Evolutionary conservation across 2,113 vertebrate species (phyloP).

Genomic region (Nematolebias whitei): DNA sequence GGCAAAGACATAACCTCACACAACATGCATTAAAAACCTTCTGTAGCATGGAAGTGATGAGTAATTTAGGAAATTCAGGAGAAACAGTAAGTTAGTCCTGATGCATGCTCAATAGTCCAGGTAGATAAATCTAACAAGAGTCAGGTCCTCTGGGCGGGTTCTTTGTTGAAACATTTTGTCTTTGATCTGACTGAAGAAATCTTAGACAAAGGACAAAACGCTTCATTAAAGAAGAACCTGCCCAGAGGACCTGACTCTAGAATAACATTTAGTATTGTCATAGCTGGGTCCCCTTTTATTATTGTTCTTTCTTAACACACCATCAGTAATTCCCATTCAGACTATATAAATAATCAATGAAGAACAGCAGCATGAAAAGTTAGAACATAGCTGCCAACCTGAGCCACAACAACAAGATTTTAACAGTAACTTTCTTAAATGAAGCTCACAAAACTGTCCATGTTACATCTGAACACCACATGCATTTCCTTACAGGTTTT

Average conservation of each 20-base stretch:
- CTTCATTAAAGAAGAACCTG: no score
- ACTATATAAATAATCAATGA: constrained; percentile 80
- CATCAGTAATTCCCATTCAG: constrained; percentile 54
- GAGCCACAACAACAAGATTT: constrained; percentile 21
- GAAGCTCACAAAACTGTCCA: constrained; percentile 3
- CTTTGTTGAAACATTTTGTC: no score
- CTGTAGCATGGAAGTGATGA: constrained; percentile 9
- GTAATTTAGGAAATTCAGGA: background rate
- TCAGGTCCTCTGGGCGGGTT: no score
- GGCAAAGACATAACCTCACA: constrained; percentile 49
- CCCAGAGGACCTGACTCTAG: no score
- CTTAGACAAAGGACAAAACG: no score
- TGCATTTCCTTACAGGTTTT: background rate
- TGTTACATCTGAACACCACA: background rate
- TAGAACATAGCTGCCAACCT: constrained; percentile 43
- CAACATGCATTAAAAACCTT: constrained; percentile 21
- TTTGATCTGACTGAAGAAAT: no score
- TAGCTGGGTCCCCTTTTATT: background rate
- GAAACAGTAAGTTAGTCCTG: no score
- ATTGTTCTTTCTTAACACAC: background rate
- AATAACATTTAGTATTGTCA: no score
- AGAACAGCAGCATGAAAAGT: constrained; percentile 74
- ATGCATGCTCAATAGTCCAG: no score
- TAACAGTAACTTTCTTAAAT: constrained; percentile 12
- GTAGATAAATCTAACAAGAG: no score